Evolutionary conservation across 2,797 vertebrate species (phyloP), one percentile per base, ranked within the genome.

Genomic region (Macroramphosus scolopax): DNA sequence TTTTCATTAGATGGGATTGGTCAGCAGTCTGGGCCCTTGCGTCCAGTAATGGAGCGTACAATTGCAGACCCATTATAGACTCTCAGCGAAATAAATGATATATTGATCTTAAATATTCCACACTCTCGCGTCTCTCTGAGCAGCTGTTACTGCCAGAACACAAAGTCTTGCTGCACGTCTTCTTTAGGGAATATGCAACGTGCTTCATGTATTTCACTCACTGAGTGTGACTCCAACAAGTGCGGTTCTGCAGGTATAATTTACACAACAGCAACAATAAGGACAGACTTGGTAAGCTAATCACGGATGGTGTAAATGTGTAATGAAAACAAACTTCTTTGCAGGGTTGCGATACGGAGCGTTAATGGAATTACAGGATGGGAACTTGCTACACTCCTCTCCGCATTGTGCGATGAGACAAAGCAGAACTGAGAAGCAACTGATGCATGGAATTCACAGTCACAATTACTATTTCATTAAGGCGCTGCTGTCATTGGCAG

Each of bases 381-480:
- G 63, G 75, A 76, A 51, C 68, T 63, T 61, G 1, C 47, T 22
- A 48, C 63, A 70, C 57, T 55, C 45, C 59, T 64, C 64, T 75
- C 60, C 49, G 72, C 37, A 59, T 36, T 58, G 72, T 64, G 64
- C 47, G 62, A 62, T 56, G 64, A 59, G 74, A 80, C 69, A 67
- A 60, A 74, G 72, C 68, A 69, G 74, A 58, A 75, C 76, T 77
- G 77, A 51, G 71, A 63, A 80, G 73, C 77, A 67, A 85, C 60
- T 63, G 68, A 76, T 74, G 80, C 73, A 75, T 79, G 80, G 66
- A 58, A 80, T 71, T 80, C 77, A 80, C 84, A 88, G 77, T 77
- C 72, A 85, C 87, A 88, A 82, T 88, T 86, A 88, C 79, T 85
- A 81, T 89, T 88, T 88, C 82, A 89, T 89, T 86, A 84, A 81